Evolutionary conservation across 2,797 vertebrate species (phyloP), one percentile per base, ranked within the genome.

Genomic region (Spea hammondii): DNA sequence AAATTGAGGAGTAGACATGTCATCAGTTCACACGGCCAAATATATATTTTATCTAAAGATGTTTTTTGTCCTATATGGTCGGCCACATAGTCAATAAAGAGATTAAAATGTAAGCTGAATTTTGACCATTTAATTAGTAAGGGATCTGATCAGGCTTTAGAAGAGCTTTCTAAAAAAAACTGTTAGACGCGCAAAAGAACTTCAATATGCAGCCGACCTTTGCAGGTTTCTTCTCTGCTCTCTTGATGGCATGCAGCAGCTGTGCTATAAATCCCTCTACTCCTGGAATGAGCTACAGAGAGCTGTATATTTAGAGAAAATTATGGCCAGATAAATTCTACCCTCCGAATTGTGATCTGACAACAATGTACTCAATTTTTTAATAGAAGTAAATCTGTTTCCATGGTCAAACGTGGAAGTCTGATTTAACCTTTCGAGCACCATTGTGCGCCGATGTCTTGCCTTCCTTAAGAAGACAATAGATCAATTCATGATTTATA

Each of bases 301-400:
- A 70, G 50, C 47, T 74, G 59, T 59, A 14, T 69, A 59, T 53
- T 70, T 6, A 47, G 57, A 32, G 60, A 72, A 78, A 80, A 69
- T 77, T 76, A 82, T 66, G 45, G 49, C 70, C 47, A 44, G 49
- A 73, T 79, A 82, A 77, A 84, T 83, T 82, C 51, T 48, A 46
- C 11, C 64, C 65, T 72, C 54, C 83, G 85, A 77, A 79, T 76
- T 79, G 79, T 82, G 69, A 65, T 67, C 66, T 76, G 72, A 53
- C 55, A 69, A 81, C 78, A 67, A 45, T 47, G 70, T 59, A 49
- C 77, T 82, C 53, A 84, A 73, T 78, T 83, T 82, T 85, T 82
- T 77, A 82, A 77, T 78, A 65, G 71, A 65, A 68, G 83, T 79
- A 65, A 78, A 77, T 83, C 69, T 72, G 71, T 32, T 32, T 32